Conservation (phyloP, 2,113 vertebrate species). For the Morone saxatilis region DNA sequence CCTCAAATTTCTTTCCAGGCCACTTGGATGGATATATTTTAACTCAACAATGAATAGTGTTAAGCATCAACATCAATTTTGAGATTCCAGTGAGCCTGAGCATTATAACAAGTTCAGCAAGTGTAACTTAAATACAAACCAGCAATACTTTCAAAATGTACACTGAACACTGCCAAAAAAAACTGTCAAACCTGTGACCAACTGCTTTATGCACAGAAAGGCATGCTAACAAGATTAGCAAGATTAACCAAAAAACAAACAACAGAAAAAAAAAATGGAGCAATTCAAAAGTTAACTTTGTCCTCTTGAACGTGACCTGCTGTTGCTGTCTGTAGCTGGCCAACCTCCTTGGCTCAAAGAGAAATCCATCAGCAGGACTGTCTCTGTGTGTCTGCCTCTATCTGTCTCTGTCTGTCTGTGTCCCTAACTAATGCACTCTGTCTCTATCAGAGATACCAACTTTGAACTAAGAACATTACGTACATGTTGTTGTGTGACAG, state of each 20-base stretch:
- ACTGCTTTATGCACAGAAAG: background rate
- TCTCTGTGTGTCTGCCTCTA: constrained; percentile 14
- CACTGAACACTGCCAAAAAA: background rate
- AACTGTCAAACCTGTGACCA: background rate
- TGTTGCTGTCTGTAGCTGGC: constrained; percentile 26
- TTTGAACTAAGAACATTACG: constrained; percentile 48
- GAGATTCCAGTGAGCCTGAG: background rate
- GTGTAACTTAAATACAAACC: background rate
- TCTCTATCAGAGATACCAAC: constrained; percentile 43
- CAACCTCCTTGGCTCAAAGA: background rate
- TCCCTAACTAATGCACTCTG: constrained; percentile 30
- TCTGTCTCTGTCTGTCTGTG: constrained; percentile 27
- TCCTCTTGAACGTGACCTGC: background rate
- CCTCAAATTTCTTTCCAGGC: background rate
- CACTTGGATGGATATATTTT: background rate
- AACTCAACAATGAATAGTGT: too few relatives aligned
- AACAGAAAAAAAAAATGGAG: background rate
- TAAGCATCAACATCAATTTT: background rate
- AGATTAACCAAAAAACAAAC: too few relatives aligned
- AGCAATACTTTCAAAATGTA: background rate
- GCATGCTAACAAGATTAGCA: background rate
- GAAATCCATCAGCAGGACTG: constrained; percentile 46
- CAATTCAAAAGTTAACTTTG: constrained; percentile 23
- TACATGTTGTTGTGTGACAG: constrained; percentile 34
- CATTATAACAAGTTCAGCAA: background rate